phyloP scores from a whole-genome alignment of 2,797 vertebrate species.

The Syngnathus acus region DNA sequence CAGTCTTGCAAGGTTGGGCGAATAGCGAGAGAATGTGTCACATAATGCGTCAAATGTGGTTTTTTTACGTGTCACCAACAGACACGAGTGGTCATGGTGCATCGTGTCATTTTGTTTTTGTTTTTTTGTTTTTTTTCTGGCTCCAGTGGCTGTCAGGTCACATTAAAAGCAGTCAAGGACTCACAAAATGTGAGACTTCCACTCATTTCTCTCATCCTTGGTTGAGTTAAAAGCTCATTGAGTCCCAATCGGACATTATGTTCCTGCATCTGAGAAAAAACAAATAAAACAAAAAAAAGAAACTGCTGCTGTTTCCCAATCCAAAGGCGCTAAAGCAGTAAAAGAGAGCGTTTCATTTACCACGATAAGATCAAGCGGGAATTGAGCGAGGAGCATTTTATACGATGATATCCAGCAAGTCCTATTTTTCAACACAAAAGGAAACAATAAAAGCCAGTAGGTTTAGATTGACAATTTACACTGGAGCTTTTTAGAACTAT shows the following conservation, averaged over 20 bases:
- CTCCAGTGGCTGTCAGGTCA: not conserved
- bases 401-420: not conserved
- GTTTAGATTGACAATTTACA: not conserved
- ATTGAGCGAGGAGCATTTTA: not conserved
- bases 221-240: too few relatives aligned
- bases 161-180: not conserved
- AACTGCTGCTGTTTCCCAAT: not conserved
- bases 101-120: constrained; percentile 21
- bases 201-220: not conserved
- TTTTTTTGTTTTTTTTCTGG: constrained; percentile 22
- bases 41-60: constrained; percentile 27
- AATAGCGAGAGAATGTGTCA: constrained; percentile 30
- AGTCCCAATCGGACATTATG: not conserved
- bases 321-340: not conserved
- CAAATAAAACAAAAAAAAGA: not conserved
- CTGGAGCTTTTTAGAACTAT: not conserved
- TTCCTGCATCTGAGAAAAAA: not conserved
- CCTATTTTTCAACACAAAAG: not conserved
- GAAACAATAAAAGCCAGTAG: not conserved
- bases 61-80: constrained; percentile 26
- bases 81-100: constrained; percentile 16
- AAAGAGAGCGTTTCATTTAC: not conserved
- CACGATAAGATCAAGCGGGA: not conserved
- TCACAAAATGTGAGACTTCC: not conserved
- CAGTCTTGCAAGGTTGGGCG: constrained; percentile 12